phyloP scores from a whole-genome alignment of 53 echinoderm and acorn worm species.

The Stichopus horrens region DNA sequence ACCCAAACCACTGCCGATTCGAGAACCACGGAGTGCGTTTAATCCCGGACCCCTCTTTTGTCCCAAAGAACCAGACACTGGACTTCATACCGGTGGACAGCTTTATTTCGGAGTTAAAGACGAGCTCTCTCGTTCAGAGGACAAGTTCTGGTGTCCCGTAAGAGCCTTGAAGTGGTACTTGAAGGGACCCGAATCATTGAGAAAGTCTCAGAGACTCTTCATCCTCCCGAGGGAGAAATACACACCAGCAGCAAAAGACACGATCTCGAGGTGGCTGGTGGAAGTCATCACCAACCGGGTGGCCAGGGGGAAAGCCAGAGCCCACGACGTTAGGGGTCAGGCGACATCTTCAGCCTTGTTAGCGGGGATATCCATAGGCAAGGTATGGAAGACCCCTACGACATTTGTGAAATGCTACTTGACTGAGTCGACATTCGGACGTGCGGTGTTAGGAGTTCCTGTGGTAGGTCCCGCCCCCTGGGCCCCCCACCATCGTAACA shows the following conservation, averaged over 20 bases:
- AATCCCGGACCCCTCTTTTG: too few relatives aligned
- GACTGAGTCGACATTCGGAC: neutral
- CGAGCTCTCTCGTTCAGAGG: neutral
- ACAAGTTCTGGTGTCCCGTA: neutral
- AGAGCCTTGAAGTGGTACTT: too few relatives aligned
- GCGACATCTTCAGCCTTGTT: neutral
- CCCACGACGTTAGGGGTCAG: neutral
- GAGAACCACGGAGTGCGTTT: too few relatives aligned
- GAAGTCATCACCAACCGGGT: neutral
- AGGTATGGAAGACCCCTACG: neutral
- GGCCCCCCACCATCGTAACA: too few relatives aligned
- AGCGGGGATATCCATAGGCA: neutral
- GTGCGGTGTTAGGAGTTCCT: neutral
- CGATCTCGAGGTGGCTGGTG: neutral
- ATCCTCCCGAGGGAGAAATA: neutral
- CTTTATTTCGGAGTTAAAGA: neutral
- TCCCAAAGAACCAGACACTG: too few relatives aligned
- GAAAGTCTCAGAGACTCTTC: neutral
- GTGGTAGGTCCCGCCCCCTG: neutral
- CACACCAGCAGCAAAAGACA: neutral
- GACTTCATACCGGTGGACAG: neutral
- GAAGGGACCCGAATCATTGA: neutral
- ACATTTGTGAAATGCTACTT: neutral
- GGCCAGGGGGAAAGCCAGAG: neutral
- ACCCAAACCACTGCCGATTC: too few relatives aligned